These are phyloP conservation scores for Alloplasta piceator DNA, from an alignment of 2,888 invertebrate genomes.

Conservation along the genomic window DNA sequence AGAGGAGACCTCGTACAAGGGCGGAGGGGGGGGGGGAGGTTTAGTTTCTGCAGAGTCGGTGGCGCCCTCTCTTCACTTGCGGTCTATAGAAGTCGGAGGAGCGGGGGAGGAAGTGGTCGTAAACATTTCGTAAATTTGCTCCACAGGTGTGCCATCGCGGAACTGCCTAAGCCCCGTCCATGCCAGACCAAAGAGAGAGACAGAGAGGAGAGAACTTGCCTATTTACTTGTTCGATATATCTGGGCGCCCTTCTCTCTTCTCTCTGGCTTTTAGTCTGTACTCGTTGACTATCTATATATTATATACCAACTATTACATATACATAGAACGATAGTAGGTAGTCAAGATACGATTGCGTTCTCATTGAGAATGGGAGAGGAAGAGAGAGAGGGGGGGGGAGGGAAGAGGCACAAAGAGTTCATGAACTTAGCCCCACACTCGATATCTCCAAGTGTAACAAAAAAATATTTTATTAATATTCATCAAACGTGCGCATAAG, in stretches of 20 bases:
- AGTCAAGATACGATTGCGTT: slow-evolving; percentile 49
- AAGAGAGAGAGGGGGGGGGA: too few relatives aligned
- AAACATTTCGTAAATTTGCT: slow-evolving; percentile 83
- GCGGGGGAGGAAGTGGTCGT: slow-evolving; percentile 71
- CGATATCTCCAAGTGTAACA: slow-evolving; percentile 13
- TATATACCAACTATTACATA: slow-evolving; percentile 31
- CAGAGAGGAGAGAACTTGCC: slow-evolving; percentile 71
- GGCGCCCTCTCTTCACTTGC: slow-evolving; percentile 75
- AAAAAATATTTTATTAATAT: too few relatives aligned
- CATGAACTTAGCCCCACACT: slow-evolving; percentile 45
- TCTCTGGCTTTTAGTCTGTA: slow-evolving; percentile 10
- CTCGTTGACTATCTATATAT: too few relatives aligned
- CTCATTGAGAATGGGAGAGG: slow-evolving; percentile 25
- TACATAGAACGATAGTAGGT: slow-evolving; percentile 44
- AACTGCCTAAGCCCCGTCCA: slow-evolving; percentile 78
- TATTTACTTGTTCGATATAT: slow-evolving; percentile 77
- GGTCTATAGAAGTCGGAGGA: slow-evolving; percentile 45
- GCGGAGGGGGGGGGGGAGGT: not conserved
- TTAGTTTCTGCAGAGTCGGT: slow-evolving; percentile 47
- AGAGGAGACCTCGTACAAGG: slow-evolving; percentile 11
- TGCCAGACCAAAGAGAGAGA: slow-evolving; percentile 70
- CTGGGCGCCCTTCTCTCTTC: slow-evolving; percentile 46
- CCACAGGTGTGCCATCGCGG: slow-evolving; percentile 83
- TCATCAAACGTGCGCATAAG: too few relatives aligned
- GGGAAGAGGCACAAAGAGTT: slow-evolving; percentile 32